phyloP scores from a whole-genome alignment of 2,113 vertebrate species.

The Ondatra zibethicus region DNA sequence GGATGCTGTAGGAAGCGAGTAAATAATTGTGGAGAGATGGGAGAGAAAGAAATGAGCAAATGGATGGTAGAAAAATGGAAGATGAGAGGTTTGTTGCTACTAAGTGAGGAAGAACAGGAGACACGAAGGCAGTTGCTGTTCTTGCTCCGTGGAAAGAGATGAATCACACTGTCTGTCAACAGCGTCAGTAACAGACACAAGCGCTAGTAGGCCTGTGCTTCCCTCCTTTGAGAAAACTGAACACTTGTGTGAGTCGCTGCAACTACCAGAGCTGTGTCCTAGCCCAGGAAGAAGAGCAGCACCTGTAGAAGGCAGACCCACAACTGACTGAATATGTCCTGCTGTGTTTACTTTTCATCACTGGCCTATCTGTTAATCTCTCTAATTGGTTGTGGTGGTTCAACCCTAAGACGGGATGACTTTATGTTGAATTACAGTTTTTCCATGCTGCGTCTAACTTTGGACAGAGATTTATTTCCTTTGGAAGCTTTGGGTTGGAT shows the following conservation, averaged over 20 bases:
- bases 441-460: background rate
- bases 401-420: background rate
- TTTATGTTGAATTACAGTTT: background rate
- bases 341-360: background rate
- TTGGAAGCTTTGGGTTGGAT: background rate
- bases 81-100: background rate
- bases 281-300: background rate
- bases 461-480: background rate
- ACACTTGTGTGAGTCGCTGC: background rate
- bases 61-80: background rate
- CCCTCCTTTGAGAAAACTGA: background rate
- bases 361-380: background rate
- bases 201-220: background rate
- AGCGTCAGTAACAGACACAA: background rate
- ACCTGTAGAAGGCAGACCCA: background rate
- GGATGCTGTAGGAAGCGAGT: background rate
- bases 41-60: background rate
- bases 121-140: background rate
- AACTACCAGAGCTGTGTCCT: background rate
- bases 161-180: background rate
- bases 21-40: background rate
- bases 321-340: background rate
- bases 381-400: background rate
- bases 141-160: background rate
- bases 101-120: background rate